phyloP scores from a whole-genome alignment of 92 coral and sea anemone species.

The Actinernus sp. region DNA sequence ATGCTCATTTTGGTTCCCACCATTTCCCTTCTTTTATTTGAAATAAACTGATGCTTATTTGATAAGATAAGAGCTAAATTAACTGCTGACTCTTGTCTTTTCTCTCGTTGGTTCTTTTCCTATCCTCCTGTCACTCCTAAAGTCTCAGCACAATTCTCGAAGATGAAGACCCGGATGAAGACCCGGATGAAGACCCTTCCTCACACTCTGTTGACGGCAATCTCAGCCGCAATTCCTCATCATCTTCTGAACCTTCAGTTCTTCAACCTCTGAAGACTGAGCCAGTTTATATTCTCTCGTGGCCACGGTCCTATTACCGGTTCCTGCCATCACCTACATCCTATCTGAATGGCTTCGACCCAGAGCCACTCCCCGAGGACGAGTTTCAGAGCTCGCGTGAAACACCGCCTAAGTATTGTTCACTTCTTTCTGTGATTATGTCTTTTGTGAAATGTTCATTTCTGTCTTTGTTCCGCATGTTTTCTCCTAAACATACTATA shows the following conservation, averaged over 20 bases:
- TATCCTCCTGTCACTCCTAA: neutral
- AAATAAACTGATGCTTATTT: too few species aligned
- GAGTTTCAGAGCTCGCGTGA: slow-evolving; percentile 13
- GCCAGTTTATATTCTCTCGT: slow-evolving; percentile 4
- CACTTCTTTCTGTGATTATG: neutral
- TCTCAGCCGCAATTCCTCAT: slow-evolving; percentile 16
- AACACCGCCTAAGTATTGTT: neutral
- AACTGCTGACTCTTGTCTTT: neutral
- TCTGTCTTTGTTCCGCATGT: neutral
- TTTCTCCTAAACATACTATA: too few species aligned
- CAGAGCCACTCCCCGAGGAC: slow-evolving; percentile 22
- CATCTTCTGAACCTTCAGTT: slow-evolving; percentile 6
- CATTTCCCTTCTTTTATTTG: too few species aligned
- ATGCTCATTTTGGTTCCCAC: too few species aligned
- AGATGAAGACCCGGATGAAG: slow-evolving; percentile 27
- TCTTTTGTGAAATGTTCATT: neutral
- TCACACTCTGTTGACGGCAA: slow-evolving; percentile 32
- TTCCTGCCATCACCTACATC: slow-evolving; percentile 38
- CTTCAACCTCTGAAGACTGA: neutral
- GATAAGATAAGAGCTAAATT: too few species aligned
- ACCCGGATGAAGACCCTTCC: neutral
- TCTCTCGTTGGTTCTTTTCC: neutral
- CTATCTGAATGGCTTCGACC: slow-evolving; percentile 23
- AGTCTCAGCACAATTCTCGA: slow-evolving; percentile 46
- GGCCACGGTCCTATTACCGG: slow-evolving; percentile 37